Evolutionary conservation across 1,140 invertebrate genomes (phyloP).

Genomic region (Anastrepha obliqua): DNA sequence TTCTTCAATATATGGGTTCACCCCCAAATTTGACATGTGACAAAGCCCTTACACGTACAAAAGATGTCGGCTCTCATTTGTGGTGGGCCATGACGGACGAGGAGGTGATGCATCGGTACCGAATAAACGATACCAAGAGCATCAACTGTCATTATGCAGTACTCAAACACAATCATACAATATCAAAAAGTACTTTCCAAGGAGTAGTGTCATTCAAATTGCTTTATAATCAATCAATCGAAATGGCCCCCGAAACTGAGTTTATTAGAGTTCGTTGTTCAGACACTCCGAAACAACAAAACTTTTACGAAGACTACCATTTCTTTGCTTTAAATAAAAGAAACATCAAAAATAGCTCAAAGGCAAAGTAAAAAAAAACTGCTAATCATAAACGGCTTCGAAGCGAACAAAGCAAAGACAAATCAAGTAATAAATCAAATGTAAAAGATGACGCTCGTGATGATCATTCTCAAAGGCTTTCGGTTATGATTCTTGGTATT

Average conservation of each 20-base stretch:
- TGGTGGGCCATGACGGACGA: constrained; percentile 79
- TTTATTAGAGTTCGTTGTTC: constrained; percentile 80
- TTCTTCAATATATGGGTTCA: constrained; percentile 73
- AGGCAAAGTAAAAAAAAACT: background rate
- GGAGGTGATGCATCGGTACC: constrained; percentile 78
- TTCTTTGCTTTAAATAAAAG: constrained; percentile 79
- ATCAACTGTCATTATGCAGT: constrained; percentile 80
- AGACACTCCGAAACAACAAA: constrained; percentile 65
- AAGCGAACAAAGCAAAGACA: background rate
- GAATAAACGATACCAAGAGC: constrained; percentile 74
- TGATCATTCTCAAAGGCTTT: constrained; percentile 65
- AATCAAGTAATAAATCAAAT: constrained; percentile 61
- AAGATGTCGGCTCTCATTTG: constrained; percentile 58
- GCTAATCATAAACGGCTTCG: background rate
- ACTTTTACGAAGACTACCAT: constrained; percentile 82
- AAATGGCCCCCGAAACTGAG: constrained; percentile 76
- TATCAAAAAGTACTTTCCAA: background rate
- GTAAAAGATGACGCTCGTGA: background rate
- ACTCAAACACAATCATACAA: constrained; percentile 63
- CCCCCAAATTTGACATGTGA: constrained; percentile 75
- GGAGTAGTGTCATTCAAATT: constrained; percentile 64
- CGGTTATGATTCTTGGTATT: constrained; percentile 87
- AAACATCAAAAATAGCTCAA: background rate
- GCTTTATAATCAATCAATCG: constrained; percentile 74
- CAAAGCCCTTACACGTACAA: constrained; percentile 73